Evolutionary conservation across 2,113 vertebrate species (phyloP).

Genomic region (Rhagologus leucostigma): DNA sequence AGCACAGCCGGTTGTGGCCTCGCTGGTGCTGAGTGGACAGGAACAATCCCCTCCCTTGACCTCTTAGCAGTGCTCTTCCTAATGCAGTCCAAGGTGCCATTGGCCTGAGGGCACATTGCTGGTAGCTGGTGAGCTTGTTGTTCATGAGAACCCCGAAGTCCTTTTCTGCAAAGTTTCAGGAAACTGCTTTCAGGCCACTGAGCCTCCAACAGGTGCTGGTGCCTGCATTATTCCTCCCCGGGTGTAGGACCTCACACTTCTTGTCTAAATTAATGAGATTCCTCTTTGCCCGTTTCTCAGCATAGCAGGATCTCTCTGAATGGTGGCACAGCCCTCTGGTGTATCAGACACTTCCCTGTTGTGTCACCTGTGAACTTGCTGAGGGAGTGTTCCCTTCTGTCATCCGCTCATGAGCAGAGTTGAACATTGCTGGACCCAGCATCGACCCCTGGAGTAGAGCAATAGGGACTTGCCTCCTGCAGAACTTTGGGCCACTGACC

Average conservation of each 20-base stretch:
- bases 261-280: not conserved
- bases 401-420: not conserved
- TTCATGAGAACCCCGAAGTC: not conserved
- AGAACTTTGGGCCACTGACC: not conserved
- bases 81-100: not conserved
- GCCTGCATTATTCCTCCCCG: not conserved
- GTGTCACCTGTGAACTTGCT: not conserved
- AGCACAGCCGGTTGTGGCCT: not conserved
- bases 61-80: not conserved
- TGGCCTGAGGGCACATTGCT: not conserved
- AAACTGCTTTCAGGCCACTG: not conserved
- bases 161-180: not conserved
- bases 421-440: not conserved
- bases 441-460: too few relatives aligned
- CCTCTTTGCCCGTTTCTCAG: not conserved
- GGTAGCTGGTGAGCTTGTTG: not conserved
- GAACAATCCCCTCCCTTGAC: not conserved
- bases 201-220: not conserved
- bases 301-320: not conserved
- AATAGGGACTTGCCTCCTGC: not conserved
- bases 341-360: not conserved
- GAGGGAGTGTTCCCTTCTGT: not conserved
- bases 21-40: not conserved
- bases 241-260: not conserved
- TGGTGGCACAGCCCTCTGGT: not conserved